Evolutionary conservation across 35 echinoderm and acorn worm genomes (phyloP), one percentile per base, ranked within the genome.

Genomic region (Apostichopus japonicus): DNA sequence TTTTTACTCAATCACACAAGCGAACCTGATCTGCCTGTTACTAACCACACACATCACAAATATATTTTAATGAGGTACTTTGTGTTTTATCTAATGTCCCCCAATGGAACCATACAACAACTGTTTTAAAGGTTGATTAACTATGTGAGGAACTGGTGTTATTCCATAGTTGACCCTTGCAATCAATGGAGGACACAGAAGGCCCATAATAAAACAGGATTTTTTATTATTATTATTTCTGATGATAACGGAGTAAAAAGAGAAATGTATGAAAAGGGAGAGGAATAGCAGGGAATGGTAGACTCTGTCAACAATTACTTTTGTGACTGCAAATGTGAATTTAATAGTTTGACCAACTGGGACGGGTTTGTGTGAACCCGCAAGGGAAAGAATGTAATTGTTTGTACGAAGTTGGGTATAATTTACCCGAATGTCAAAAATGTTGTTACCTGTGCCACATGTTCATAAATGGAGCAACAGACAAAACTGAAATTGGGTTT

Each of bases 21-120:
- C 23, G 17, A 65, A 72, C 14, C 63, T 89, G 86, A 24, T 73
- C 86, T 89, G 86, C 86, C 86, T 89, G 67, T 73, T 51, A 67
- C 22, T 89, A 89, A 67, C 59, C 86, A 89, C 86, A 67, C 86
- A 89, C 86, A 89, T 73, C 86, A 89, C 67, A 89, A 72, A 89
- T 15, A 62, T 72, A 89, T 72, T 89, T 89, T 89, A 89, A 89
- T 89, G 62, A 89, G 86, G 56, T 65, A 89, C 67, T 89, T 65
- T 33, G 6, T 53, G 19, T 10, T 89, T 89, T 33, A 72, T 72
- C 59, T 89, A 89, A 89, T 72, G 86, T 89, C 56, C 63, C 86
- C 86, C 86, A 72, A 52, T 89, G 86, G 86, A 89, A 65, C 61
- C 86, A 89, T 67, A 33, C n/a, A 44, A 89, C 56, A 59, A 89